These are phyloP conservation scores for Onthophagus sagittarius DNA, from an alignment of 2,888 invertebrate species.

Conservation along the genomic window DNA sequence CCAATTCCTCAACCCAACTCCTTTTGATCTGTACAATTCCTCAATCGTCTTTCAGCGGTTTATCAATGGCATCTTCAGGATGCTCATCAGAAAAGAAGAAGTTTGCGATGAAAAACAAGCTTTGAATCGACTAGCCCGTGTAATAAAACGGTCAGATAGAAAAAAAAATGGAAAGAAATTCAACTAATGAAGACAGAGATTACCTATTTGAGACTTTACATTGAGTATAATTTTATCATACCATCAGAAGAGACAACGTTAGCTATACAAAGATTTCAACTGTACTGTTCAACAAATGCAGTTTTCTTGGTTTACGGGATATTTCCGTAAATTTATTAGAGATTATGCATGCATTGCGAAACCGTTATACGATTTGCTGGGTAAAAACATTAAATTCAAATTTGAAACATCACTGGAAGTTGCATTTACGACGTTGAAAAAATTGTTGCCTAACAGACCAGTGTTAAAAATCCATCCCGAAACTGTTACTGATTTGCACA, in stretches of 20 bases:
- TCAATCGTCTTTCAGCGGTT: no score
- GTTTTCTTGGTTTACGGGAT: slow-evolving; percentile 35
- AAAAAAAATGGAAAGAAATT: not conserved
- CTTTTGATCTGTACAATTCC: no score
- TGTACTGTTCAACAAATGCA: not conserved
- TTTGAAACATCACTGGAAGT: no score
- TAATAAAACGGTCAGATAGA: not conserved
- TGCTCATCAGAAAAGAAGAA: slow-evolving; percentile 14
- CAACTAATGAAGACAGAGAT: not conserved
- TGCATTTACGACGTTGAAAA: no score
- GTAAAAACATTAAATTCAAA: no score
- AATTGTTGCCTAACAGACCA: no score
- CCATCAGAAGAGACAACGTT: not conserved
- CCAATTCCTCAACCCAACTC: no score
- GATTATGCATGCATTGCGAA: slow-evolving; percentile 32
- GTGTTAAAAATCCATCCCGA: no score
- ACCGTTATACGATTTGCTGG: not conserved
- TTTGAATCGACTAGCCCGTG: not conserved
- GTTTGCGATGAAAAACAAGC: slow-evolving; percentile 16
- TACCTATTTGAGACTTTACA: slow-evolving; percentile 5
- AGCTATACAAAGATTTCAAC: not conserved
- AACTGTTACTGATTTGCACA: no score
- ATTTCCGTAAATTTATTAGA: slow-evolving; percentile 40
- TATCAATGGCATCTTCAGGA: no score
- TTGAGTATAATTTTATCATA: not conserved